phyloP scores from a whole-genome alignment of 2,797 vertebrate genomes.

The Danio choprae region DNA sequence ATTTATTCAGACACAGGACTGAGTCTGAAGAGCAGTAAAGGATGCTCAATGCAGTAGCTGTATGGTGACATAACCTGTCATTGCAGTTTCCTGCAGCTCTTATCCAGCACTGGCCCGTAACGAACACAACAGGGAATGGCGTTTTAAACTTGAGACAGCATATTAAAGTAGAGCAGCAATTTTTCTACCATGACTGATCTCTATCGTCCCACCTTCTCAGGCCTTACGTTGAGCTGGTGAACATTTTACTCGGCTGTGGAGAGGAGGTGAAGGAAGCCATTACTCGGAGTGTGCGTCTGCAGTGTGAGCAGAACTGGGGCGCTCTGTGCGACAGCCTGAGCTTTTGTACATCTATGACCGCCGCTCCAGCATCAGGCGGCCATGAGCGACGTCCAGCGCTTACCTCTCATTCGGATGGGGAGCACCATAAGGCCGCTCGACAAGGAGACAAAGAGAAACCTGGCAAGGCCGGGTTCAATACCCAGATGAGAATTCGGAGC shows the following conservation, averaged over 20 bases:
- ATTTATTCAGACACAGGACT: constrained; percentile 20
- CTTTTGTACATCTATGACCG: constrained; percentile 78
- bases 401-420: constrained; percentile 75
- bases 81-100: constrained; percentile 15
- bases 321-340: constrained; percentile 95
- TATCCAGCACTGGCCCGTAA: constrained; percentile 4
- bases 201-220: constrained; percentile 67
- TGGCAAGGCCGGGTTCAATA: constrained; percentile 78
- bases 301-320: constrained; percentile 97
- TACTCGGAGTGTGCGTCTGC: constrained; percentile 88
- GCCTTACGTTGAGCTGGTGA: constrained; percentile 96
- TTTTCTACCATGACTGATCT: background rate
- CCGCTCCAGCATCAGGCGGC: constrained; percentile 47
- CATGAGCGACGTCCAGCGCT: constrained; percentile 66
- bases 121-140: background rate
- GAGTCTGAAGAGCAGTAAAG: constrained; percentile 39
- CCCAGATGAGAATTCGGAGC: constrained; percentile 78
- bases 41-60: constrained; percentile 25
- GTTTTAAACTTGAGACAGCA: background rate
- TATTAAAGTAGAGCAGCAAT: constrained; percentile 17
- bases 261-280: constrained; percentile 95
- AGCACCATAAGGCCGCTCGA: constrained; percentile 72
- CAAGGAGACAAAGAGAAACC: constrained; percentile 85
- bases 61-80: constrained; percentile 49
- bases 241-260: constrained; percentile 92